phyloP scores from a whole-genome alignment of 2,113 vertebrate genomes.

The Ellobius talpinus region DNA sequence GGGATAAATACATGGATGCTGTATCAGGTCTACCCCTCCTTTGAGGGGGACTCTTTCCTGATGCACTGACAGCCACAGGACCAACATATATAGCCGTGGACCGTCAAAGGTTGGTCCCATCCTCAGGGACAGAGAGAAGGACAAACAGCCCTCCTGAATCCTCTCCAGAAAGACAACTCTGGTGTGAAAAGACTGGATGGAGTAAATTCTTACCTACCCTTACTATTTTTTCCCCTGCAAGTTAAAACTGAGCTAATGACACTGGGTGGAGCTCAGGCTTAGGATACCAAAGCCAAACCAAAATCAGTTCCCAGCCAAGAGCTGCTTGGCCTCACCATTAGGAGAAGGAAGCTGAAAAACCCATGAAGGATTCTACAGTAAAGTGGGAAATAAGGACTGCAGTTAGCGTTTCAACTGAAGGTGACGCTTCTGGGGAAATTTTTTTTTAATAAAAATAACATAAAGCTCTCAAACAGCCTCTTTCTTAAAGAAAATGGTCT shows the following conservation, averaged over 20 bases:
- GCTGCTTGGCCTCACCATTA: slow-evolving; percentile 90
- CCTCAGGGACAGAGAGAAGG: neutral
- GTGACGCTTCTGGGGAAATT: slow-evolving; percentile 86
- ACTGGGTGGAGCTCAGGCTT: slow-evolving; percentile 93
- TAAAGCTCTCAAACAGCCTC: slow-evolving; percentile 76
- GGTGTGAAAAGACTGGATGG: slow-evolving; percentile 76
- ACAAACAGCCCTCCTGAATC: neutral
- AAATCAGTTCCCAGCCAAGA: slow-evolving; percentile 93
- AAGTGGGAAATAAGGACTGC: slow-evolving; percentile 75
- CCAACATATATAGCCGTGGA: neutral
- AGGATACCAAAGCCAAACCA: slow-evolving; percentile 91
- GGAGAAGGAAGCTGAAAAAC: slow-evolving; percentile 87
- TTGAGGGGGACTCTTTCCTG: neutral
- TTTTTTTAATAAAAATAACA: slow-evolving; percentile 87
- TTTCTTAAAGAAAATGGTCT: slow-evolving; percentile 79
- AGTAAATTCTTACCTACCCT: slow-evolving; percentile 72
- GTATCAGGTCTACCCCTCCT: neutral
- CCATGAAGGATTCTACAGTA: slow-evolving; percentile 83
- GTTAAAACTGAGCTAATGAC: slow-evolving; percentile 95
- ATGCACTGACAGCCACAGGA: neutral
- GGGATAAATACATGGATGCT: neutral
- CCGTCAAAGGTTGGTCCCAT: neutral
- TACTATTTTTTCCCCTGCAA: slow-evolving; percentile 85
- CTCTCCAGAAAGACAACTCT: neutral
- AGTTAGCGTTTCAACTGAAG: slow-evolving; percentile 78